These are phyloP conservation scores for Gerris buenoi DNA, from an alignment of 1,140 invertebrate species.

Conservation along the genomic window DNA sequence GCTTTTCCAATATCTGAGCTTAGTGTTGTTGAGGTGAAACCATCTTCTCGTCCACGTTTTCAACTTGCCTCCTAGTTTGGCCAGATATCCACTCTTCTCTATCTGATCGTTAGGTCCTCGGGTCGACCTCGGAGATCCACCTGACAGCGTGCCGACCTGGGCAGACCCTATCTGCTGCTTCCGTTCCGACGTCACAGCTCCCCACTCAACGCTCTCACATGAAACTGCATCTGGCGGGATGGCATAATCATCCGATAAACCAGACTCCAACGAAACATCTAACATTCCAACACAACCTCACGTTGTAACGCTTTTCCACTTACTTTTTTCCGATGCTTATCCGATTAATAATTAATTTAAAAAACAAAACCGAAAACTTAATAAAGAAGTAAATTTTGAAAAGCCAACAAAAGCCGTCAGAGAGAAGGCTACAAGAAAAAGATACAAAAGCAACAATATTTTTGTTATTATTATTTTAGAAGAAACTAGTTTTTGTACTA, in stretches of 20 bases:
- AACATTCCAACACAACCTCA: neutral
- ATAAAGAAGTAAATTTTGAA: neutral
- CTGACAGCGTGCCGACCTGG: conserved; percentile 13
- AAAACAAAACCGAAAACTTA: conserved; percentile 3
- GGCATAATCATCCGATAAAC: conserved; percentile 88
- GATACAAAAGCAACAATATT: too few species aligned
- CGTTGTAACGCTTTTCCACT: neutral
- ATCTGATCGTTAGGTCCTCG: conserved; percentile 29
- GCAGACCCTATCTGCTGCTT: neutral
- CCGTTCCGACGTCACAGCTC: neutral
- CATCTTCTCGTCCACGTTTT: conserved; percentile 90
- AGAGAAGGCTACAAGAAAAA: too few species aligned
- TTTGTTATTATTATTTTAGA: too few species aligned
- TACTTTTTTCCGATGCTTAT: too few species aligned
- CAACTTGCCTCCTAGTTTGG: conserved; percentile 84
- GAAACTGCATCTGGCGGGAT: conserved; percentile 83
- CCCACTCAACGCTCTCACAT: conserved; percentile 38
- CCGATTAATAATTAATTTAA: conserved; percentile 7
- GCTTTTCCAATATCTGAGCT: conserved; percentile 83
- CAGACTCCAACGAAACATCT: conserved; percentile 80
- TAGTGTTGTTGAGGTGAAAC: conserved; percentile 85
- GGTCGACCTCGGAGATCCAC: conserved; percentile 13
- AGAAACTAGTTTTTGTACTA: too few species aligned
- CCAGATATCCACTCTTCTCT: conserved; percentile 82
- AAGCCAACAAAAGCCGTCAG: too few species aligned